Percentiles rank a stretch among this genome's conserved stretches.
Conservation (phyloP, 2,888 invertebrate species). For the Stomorhina lunata region DNA sequence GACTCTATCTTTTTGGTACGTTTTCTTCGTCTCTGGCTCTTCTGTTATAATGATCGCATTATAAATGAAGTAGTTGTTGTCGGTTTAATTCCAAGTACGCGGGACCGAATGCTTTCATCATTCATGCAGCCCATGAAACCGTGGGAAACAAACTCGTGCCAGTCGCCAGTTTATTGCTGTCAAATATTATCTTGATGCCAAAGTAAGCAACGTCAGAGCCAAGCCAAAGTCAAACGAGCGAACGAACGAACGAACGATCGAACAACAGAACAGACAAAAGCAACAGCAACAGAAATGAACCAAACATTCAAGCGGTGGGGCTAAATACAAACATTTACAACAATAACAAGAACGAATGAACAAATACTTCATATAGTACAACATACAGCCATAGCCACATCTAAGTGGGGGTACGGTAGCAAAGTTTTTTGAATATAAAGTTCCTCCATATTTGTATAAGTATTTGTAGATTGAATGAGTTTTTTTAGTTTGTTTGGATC, state of each 20-base stretch:
- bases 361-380: not conserved
- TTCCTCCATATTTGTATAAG: not conserved
- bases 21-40: conserved; percentile 23
- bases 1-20: not conserved
- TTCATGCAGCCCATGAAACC: conserved; percentile 75
- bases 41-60: conserved; percentile 63
- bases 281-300: no score
- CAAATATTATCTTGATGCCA: conserved; percentile 79
- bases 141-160: conserved; percentile 80
- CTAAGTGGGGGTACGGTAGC: conserved; percentile 64
- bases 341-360: conserved; percentile 1
- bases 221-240: conserved; percentile 2
- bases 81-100: conserved; percentile 69
- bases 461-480: conserved; percentile 33
- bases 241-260: not conserved
- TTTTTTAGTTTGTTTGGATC: conserved; percentile 43
- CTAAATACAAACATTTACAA: conserved; percentile 30
- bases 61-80: conserved; percentile 65
- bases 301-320: conserved; percentile 51
- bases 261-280: conserved; percentile 19
- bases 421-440: conserved; percentile 14
- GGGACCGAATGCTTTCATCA: conserved; percentile 70
- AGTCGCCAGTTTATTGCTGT: conserved; percentile 79
- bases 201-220: conserved; percentile 63
- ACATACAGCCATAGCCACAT: not conserved